Conservation (phyloP, 2,888 invertebrate genomes). For the Ormyrus pomaceus region DNA sequence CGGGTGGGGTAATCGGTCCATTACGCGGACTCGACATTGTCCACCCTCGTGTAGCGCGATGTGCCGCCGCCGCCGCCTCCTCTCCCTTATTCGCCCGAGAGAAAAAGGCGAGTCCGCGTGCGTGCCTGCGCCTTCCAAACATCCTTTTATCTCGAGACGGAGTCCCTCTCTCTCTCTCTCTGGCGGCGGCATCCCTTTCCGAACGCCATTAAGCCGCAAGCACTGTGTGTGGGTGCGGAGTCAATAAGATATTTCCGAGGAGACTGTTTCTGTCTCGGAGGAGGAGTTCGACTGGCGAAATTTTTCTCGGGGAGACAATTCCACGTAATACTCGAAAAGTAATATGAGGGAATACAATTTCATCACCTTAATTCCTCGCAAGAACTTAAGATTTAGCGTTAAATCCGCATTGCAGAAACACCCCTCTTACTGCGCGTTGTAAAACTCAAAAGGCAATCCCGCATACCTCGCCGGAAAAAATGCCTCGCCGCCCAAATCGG, state of each 20-base stretch:
- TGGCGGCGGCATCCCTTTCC: not conserved
- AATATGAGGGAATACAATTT: too few species aligned
- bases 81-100: slow-evolving; percentile 49
- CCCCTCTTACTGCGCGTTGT: too few species aligned
- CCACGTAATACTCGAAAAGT: too few species aligned
- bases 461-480: too few species aligned
- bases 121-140: slow-evolving; percentile 59
- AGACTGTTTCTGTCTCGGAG: slow-evolving; percentile 3
- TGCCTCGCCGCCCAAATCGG: too few species aligned
- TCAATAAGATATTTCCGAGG: slow-evolving; percentile 1
- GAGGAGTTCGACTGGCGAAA: too few species aligned
- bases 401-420: too few species aligned
- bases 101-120: slow-evolving; percentile 26
- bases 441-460: too few species aligned
- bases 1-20: slow-evolving; percentile 74
- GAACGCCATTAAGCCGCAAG: not conserved
- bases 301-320: too few species aligned
- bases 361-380: too few species aligned
- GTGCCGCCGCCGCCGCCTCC: slow-evolving; percentile 33
- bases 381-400: too few species aligned
- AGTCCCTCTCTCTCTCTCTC: slow-evolving; percentile 2
- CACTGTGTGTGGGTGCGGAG: not conserved
- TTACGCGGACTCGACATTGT: slow-evolving; percentile 73
- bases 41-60: slow-evolving; percentile 63
- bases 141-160: slow-evolving; percentile 57